phyloP scores from a whole-genome alignment of 1,140 invertebrate species.

The Papilio helenus region DNA sequence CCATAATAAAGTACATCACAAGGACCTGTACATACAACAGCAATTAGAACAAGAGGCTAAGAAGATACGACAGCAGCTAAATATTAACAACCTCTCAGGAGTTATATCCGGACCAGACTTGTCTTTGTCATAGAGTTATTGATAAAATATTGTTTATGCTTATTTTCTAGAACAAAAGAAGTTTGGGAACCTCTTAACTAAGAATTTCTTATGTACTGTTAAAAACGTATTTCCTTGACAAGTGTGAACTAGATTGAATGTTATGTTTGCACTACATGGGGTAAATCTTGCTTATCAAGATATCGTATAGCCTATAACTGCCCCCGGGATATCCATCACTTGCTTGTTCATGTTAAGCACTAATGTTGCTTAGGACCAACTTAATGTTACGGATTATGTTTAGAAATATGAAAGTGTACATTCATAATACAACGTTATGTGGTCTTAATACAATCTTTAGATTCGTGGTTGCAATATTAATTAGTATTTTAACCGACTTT shows the following conservation, averaged over 20 bases:
- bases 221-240: neutral
- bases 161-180: too few species aligned
- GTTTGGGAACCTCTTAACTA: too few species aligned
- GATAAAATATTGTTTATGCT: too few species aligned
- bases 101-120: conserved; percentile 59
- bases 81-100: conserved; percentile 61
- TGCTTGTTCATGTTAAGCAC: neutral
- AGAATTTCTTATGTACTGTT: neutral
- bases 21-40: conserved; percentile 78
- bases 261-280: neutral
- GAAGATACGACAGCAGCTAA: conserved; percentile 71
- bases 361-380: neutral
- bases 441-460: too few species aligned
- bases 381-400: neutral
- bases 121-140: too few species aligned
- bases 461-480: too few species aligned
- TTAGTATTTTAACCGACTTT: too few species aligned
- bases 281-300: conserved; percentile 8
- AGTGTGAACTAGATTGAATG: neutral
- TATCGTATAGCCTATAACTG: neutral
- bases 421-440: too few species aligned
- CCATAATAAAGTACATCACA: conserved; percentile 82
- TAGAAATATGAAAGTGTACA: too few species aligned
- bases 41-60: conserved; percentile 76
- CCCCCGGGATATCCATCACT: neutral